phyloP scores from a whole-genome alignment of 2,797 vertebrate genomes.

The Myotis daubentonii region DNA sequence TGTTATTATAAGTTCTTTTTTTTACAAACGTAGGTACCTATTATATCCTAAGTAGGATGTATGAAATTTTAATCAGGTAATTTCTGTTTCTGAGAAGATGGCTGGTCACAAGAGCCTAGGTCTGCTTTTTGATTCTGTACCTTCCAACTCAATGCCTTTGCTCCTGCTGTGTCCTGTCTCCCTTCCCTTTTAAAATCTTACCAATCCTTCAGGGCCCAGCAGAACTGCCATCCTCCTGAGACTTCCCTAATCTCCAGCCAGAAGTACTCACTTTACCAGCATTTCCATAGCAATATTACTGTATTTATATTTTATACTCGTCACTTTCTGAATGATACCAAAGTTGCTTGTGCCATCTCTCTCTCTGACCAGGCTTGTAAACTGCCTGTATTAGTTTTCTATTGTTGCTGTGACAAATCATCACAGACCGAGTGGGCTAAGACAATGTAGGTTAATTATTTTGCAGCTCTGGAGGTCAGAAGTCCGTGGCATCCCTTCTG shows the following conservation, averaged over 20 bases:
- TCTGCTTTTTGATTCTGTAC: not conserved
- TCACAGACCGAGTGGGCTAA: not conserved
- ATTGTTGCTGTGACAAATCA: not conserved
- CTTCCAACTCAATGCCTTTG: not conserved
- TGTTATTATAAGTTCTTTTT: not conserved
- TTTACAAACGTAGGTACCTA: not conserved
- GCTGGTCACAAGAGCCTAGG: not conserved
- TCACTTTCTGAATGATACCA: not conserved
- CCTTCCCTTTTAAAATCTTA: not conserved
- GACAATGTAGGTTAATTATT: not conserved
- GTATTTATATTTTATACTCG: not conserved
- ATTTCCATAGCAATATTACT: not conserved
- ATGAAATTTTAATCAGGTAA: not conserved
- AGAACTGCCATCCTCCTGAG: not conserved
- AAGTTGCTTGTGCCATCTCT: not conserved
- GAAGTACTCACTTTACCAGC: not conserved
- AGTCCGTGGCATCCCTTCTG: not conserved
- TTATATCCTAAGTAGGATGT: not conserved
- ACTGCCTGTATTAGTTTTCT: not conserved
- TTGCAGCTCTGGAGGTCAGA: not conserved
- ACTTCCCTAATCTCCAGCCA: not conserved
- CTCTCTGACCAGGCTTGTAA: not conserved
- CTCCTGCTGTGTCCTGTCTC: not conserved
- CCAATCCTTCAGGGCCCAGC: not conserved
- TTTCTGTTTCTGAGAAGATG: slow-evolving; percentile 6